Conservation (phyloP, 2,888 invertebrate species). For the Gibbula magus region DNA sequence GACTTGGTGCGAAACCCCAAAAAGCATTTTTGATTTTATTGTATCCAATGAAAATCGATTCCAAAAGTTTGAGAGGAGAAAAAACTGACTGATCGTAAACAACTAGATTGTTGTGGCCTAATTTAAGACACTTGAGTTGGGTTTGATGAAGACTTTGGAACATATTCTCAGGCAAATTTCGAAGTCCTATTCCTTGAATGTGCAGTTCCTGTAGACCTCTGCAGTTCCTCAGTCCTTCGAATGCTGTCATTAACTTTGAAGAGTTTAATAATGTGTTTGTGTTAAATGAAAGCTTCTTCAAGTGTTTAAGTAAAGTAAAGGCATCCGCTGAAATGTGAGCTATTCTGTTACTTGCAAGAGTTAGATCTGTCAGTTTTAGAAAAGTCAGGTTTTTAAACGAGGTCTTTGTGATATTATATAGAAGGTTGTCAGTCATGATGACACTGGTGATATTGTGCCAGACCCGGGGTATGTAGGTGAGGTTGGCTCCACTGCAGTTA, state of each 20-base stretch:
- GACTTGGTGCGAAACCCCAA: not conserved
- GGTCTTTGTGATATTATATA: not conserved
- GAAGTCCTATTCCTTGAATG: not conserved
- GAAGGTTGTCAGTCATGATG: not conserved
- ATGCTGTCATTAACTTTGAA: not conserved
- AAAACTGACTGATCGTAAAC: not conserved
- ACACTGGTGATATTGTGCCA: not conserved
- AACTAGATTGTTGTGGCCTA: not conserved
- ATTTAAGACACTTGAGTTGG: not conserved
- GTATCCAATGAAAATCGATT: not conserved
- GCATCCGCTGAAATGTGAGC: not conserved
- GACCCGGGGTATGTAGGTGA: not conserved
- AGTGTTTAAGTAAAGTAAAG: not conserved
- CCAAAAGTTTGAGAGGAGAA: not conserved
- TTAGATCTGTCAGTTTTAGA: not conserved
- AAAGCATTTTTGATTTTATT: not conserved
- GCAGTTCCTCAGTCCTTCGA: not conserved
- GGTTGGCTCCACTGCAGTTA: not conserved
- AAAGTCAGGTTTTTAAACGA: not conserved
- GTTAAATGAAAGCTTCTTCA: not conserved
- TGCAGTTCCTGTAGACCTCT: not conserved
- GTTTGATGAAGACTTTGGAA: not conserved
- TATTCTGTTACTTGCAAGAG: not conserved
- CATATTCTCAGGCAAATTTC: not conserved
- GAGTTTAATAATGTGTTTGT: not conserved